Evolutionary conservation across 2,888 invertebrate species (phyloP), one percentile per base, ranked within the genome.

Genomic region (Apodemia zela): DNA sequence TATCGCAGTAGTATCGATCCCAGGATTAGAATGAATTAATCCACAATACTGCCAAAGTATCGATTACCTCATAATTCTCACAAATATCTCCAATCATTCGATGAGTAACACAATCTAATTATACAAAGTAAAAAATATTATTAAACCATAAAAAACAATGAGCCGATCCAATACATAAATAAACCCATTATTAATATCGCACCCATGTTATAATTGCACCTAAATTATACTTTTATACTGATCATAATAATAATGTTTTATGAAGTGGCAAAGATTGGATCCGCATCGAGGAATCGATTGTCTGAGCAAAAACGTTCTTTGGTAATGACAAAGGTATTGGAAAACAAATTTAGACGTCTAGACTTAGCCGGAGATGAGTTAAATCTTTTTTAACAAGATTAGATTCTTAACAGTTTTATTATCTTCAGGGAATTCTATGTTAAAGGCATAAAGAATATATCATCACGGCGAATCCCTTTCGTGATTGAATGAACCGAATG

Each of bases 241-340:
- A 15, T 42, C 42, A 13, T 42, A 42, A 42, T 42, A 11, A 42
- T 42, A 42, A 42, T 42, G 42, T 42, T 42, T 42, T 42, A 42
- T 42, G 42, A 42, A 42, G 42, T 42, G 42, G 42, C 42, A 42
- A 42, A 42, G 42, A 42, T 42, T 42, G 42, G 42, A 42, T 42
- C 42, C 42, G 42, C 3, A 42, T 42, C 15, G 42, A 15, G 15
- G 42, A 42, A 15, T 42, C 15, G 42, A 42, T 42, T 42, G 42
- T 15, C 15, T 15, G 42, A 42, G 42, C 15, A 42, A 42, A 42
- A 42, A 42, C 42, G 42, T 42, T 15, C 42, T 5, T 42, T 1
- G 42, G 42, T 42, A 42, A 42, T 42, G 42, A 42, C 4, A 42
- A 42, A 42, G 13, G 42, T 42, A 42, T 42, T 42, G 42, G 42